A percentile compares a stretch with the other conserved stretches of the same genome.
Evolutionary conservation across 2,113 vertebrate species (phyloP).

Genomic region (Tonatia bakeri): DNA sequence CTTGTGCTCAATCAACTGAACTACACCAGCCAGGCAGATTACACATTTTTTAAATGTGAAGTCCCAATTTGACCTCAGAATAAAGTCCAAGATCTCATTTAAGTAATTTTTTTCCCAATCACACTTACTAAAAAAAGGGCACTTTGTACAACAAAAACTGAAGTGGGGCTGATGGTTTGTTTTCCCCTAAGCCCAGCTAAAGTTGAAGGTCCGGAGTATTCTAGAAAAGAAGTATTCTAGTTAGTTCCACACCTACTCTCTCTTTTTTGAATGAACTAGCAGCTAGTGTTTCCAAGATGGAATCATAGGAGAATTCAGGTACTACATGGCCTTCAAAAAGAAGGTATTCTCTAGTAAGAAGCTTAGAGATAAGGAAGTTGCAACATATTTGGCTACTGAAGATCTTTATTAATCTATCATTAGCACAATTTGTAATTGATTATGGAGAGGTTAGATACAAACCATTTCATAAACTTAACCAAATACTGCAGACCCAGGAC

Average conservation of each 20-base stretch:
- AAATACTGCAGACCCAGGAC: background rate
- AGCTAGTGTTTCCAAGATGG: conserved; percentile 35
- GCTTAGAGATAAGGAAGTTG: background rate
- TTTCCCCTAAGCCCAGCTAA: conserved; percentile 48
- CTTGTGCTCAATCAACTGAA: no score
- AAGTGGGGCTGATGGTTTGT: conserved; percentile 33
- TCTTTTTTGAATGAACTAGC: conserved; percentile 42
- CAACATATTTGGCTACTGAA: background rate
- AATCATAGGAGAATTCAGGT: background rate
- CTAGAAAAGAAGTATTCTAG: background rate
- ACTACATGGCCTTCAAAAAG: background rate
- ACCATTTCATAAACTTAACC: conserved; percentile 23
- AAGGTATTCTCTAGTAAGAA: conserved; percentile 21
- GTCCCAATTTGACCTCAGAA: conserved; percentile 26
- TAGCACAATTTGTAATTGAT: conserved; percentile 31
- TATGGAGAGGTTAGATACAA: background rate
- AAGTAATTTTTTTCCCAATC: background rate
- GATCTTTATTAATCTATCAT: conserved; percentile 26
- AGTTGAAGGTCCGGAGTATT: background rate
- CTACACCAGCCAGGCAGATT: background rate
- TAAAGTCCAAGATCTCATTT: conserved; percentile 9
- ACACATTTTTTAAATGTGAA: background rate
- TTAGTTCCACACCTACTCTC: conserved; percentile 52
- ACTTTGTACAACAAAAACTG: background rate
- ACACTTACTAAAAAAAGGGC: conserved; percentile 32